Evolutionary conservation across 92 coral and sea anemone genomes (phyloP).

Genomic region (Scolanthus callimorphus): DNA sequence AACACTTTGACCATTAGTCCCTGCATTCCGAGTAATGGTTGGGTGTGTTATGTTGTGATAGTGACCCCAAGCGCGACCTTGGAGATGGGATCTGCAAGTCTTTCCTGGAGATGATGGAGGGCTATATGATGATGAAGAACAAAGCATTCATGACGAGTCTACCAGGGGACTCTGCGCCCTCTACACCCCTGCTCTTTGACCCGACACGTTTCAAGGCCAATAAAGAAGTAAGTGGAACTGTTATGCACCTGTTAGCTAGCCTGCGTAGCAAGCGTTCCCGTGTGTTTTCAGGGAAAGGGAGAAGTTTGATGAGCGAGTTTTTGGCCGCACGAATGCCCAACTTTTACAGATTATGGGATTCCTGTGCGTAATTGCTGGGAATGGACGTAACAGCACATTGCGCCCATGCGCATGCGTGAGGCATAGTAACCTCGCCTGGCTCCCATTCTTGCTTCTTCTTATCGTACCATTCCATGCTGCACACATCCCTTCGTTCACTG

Average conservation of each 20-base stretch:
- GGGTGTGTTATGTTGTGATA: too few species aligned
- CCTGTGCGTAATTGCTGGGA: too few species aligned
- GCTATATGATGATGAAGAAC: conserved; percentile 65
- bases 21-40: too few species aligned
- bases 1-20: too few species aligned
- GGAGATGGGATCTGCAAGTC: conserved; percentile 73
- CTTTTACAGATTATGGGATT: too few species aligned
- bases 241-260: too few species aligned
- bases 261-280: too few species aligned
- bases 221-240: conserved; percentile 85
- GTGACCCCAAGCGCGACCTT: conserved; percentile 67
- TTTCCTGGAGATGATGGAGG: conserved; percentile 78
- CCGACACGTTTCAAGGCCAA: conserved; percentile 86
- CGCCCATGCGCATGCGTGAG: conserved; percentile 60
- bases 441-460: conserved; percentile 42
- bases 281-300: too few species aligned
- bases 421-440: conserved; percentile 20
- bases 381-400: conserved; percentile 32
- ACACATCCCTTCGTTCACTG: conserved; percentile 28
- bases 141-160: conserved; percentile 32
- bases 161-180: conserved; percentile 17
- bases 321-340: too few species aligned
- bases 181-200: conserved; percentile 65
- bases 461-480: conserved; percentile 57
- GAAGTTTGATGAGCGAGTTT: too few species aligned